A percentile compares a stretch with the other conserved stretches of the same genome.
Conservation (phyloP, 2,888 invertebrate genomes). For the Schrankia costaestrigalis region DNA sequence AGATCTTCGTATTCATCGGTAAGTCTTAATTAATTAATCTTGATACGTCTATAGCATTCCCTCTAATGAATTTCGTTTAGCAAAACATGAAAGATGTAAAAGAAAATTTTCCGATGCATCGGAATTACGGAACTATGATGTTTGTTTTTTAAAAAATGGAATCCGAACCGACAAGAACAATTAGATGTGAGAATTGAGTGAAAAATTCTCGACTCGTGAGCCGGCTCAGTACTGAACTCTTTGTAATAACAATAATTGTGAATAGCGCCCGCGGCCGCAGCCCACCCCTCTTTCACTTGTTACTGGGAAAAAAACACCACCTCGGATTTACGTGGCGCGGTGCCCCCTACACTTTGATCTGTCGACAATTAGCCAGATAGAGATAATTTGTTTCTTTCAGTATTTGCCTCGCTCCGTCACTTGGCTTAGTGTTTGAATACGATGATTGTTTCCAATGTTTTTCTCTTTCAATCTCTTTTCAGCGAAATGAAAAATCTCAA, state of each 20-base stretch:
- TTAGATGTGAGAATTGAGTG: conserved; percentile 60
- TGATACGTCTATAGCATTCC: too few relatives aligned
- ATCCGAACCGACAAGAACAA: conserved; percentile 39
- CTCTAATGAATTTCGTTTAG: conserved; percentile 3
- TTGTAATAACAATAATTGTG: conserved; percentile 80
- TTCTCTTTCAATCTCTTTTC: conserved; percentile 33
- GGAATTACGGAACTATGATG: conserved; percentile 1
- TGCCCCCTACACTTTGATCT: conserved; percentile 64
- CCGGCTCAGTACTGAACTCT: conserved; percentile 73
- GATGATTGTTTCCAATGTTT: conserved; percentile 62
- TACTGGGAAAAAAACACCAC: conserved; percentile 45
- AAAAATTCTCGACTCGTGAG: conserved; percentile 63
- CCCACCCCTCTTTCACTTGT: conserved; percentile 40
- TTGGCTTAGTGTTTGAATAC: conserved; percentile 62
- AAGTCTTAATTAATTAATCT: conserved; percentile 68
- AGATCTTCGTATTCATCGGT: conserved; percentile 99
- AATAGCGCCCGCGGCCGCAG: conserved; percentile 62
- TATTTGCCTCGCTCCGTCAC: conserved; percentile 48
- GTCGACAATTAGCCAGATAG: conserved; percentile 71
- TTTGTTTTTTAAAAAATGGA: conserved; percentile 5
- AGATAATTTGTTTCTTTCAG: conserved; percentile 72
- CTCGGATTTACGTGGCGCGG: conserved; percentile 62
- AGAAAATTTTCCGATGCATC: too few relatives aligned
- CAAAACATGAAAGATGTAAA: too few relatives aligned
- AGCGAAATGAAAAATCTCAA: conserved; percentile 47